These are phyloP conservation scores for Microtus californicus DNA, from an alignment of 2,797 vertebrate genomes.

Conservation along the genomic window DNA sequence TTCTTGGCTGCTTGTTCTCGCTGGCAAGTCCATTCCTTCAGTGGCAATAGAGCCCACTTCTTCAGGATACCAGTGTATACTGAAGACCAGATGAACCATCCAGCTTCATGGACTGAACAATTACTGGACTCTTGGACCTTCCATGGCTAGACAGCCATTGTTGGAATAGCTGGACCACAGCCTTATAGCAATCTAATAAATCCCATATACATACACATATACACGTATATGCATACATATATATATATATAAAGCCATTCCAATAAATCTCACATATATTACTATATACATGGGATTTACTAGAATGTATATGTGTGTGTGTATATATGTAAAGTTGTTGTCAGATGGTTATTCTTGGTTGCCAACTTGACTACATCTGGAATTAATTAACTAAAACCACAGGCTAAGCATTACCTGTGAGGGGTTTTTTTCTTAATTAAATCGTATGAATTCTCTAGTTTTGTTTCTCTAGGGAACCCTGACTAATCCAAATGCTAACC, in stretches of 20 bases:
- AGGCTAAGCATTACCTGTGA: neutral
- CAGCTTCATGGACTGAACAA: neutral
- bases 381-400: constrained; percentile 4
- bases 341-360: neutral
- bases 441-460: neutral
- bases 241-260: neutral
- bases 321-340: neutral
- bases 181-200: neutral
- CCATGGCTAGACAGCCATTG: neutral
- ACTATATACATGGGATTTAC: neutral
- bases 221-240: neutral
- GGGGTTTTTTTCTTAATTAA: constrained; percentile 1
- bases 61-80: neutral
- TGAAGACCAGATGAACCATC: neutral
- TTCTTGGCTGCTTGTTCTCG: neutral
- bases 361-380: neutral
- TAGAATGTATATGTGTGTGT: neutral
- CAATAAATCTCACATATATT: neutral
- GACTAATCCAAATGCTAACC: constrained; percentile 57
- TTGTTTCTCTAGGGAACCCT: neutral
- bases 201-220: neutral
- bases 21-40: neutral
- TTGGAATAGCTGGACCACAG: neutral
- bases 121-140: neutral
- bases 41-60: neutral